Evolutionary conservation across 2,888 invertebrate species (phyloP), one percentile per base, ranked within the genome.

Genomic region (Troides helena): DNA sequence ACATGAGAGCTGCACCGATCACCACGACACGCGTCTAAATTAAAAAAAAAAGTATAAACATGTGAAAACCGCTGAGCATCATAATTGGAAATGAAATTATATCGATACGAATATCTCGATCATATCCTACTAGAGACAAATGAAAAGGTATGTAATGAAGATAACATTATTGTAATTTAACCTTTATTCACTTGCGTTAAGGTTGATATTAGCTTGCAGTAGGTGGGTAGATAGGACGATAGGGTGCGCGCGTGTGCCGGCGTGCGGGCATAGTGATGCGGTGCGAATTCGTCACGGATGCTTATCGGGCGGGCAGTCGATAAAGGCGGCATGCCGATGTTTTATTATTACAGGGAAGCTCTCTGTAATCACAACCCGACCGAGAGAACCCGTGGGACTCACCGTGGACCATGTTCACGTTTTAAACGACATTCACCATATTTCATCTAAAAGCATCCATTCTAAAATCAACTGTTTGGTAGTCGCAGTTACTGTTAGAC

Each of bases 261-360:
- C 78, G 78, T 78, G 76, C 81, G 75, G 76, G 80, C 78, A 79
- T 81, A 82, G 81, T 81, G 60, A 59, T 87, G 85, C 88, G 89
- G 85, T 88, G 90, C 87, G 82, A 90, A 92, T 92, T 91, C 90
- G 92, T 92, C 91, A 90, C 90, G 91, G 90, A 86, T 89, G 88
- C 87, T 92, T 92, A 92, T 92, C 92, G 89, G 84, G 83, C 79
- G 86, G 83, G 86, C 89, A 86, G 81, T 83, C 88, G 90, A 90
- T 92, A 90, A 89, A 90, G 85, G 85, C 87, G 84, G 86, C 84
- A 77, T 86, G 87, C 85, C 86, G 87, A 90, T 88, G 83, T 89
- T 88, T 90, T 89, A 89, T 83, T 82, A 83, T 89, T 89, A 88
- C 85, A 83, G 86, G 84, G 82, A 78, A 82, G 80, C 80, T 78